Evolutionary conservation across 2,888 invertebrate species (phyloP).

Genomic region (Drosophila quasianomalipes): DNA sequence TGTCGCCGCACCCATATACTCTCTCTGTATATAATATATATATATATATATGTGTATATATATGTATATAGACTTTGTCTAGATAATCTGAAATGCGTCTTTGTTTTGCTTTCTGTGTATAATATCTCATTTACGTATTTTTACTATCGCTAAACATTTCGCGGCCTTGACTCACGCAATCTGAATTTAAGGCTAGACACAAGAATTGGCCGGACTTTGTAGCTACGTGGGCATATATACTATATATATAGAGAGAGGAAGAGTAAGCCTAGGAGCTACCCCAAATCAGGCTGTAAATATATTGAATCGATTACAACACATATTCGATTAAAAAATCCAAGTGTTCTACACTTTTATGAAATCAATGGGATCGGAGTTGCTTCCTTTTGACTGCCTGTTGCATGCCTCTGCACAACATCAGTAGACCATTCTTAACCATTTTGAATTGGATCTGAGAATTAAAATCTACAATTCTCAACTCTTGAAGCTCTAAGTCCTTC

Average conservation of each 20-base stretch:
- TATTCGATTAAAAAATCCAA: not conserved
- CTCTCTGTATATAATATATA: not conserved
- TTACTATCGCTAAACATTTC: not conserved
- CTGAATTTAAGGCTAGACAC: not conserved
- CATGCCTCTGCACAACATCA: no score
- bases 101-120: not conserved
- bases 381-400: no score
- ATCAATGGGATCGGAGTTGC: no score
- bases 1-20: not conserved
- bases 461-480: no score
- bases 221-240: not conserved
- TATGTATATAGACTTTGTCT: not conserved
- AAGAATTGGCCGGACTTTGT: not conserved
- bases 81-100: slow-evolving; percentile 5
- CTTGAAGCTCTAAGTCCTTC: not conserved
- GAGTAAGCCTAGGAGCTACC: not conserved
- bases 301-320: not conserved
- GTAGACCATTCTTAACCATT: no score
- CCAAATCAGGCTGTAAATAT: not conserved
- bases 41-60: not conserved
- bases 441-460: no score
- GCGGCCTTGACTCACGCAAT: not conserved
- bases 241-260: no score
- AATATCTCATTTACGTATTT: not conserved
- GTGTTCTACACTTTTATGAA: not conserved